Percentiles rank a stretch among this genome's conserved stretches.
Evolutionary conservation across 2,888 invertebrate species (phyloP).

Genomic region (Gerris lacustris): DNA sequence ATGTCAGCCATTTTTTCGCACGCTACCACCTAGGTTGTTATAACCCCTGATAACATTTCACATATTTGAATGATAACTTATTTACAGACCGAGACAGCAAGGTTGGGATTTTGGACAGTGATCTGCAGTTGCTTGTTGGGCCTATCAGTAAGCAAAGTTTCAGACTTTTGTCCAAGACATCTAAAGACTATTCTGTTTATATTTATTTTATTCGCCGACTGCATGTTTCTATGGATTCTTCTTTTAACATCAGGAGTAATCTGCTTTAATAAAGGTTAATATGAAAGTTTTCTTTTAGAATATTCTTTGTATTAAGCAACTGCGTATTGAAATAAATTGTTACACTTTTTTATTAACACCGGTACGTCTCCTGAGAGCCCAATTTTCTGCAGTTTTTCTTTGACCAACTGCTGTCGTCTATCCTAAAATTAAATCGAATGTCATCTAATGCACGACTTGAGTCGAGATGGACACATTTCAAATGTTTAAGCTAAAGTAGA

Average conservation of each 20-base stretch:
- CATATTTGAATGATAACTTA: neutral
- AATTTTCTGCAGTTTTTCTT: no score
- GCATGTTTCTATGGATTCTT: conserved; percentile 34
- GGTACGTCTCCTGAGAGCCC: neutral
- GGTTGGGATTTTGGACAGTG: conserved; percentile 35
- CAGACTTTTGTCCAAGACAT: conserved; percentile 33
- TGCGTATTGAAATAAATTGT: neutral
- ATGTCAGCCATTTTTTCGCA: no score
- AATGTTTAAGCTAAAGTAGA: no score
- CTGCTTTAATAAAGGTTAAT: conserved; percentile 29
- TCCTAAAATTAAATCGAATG: no score
- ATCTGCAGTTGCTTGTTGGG: conserved; percentile 31
- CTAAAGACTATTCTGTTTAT: conserved; percentile 30
- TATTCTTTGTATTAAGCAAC: neutral
- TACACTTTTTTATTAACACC: neutral
- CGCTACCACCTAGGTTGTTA: no score
- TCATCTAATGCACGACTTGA: no score
- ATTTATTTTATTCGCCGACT: conserved; percentile 29
- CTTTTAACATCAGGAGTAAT: conserved; percentile 30
- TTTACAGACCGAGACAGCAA: conserved; percentile 32
- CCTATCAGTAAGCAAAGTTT: conserved; percentile 31
- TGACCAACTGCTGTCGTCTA: no score
- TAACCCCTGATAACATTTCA: no score
- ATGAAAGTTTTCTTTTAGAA: no score
- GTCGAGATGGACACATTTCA: no score